Percentiles rank a stretch among this genome's conserved stretches.
phyloP scores from a whole-genome alignment of 2,113 vertebrate genomes.

The Helogale parvula region DNA sequence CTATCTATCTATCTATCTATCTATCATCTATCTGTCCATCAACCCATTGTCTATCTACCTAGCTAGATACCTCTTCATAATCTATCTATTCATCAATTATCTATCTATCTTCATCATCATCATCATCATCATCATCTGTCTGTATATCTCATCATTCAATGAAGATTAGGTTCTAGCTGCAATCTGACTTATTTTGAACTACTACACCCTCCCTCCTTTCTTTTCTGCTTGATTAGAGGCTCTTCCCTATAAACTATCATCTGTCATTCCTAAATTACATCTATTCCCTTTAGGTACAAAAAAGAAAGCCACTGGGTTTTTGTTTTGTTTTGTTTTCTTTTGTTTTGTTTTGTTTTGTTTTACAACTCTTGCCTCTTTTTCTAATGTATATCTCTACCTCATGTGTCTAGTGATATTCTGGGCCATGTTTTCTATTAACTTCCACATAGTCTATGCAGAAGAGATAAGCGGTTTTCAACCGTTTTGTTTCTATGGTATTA shows the following conservation, averaged over 20 bases:
- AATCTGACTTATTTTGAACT: not conserved
- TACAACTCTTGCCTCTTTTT: no score
- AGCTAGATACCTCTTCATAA: not conserved
- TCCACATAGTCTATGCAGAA: no score
- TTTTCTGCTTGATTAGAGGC: not conserved
- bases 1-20: not conserved
- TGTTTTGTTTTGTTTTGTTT: not conserved
- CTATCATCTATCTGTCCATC: not conserved
- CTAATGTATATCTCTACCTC: not conserved
- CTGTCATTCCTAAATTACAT: not conserved
- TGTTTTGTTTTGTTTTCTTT: no score
- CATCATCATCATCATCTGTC: not conserved
- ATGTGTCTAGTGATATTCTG: not conserved
- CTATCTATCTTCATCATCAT: not conserved
- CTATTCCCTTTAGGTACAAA: not conserved
- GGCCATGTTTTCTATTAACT: not conserved
- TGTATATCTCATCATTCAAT: not conserved
- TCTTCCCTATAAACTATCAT: not conserved
- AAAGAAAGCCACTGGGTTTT: not conserved
- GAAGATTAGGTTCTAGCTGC: not conserved
- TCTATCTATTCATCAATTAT: no score
- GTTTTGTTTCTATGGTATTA: not conserved
- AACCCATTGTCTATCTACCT: no score
- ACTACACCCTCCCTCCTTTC: no score
- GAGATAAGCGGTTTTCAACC: no score